Evolutionary conservation across 2,113 vertebrate species (phyloP).

Genomic region (Cyrtonyx montezumae): DNA sequence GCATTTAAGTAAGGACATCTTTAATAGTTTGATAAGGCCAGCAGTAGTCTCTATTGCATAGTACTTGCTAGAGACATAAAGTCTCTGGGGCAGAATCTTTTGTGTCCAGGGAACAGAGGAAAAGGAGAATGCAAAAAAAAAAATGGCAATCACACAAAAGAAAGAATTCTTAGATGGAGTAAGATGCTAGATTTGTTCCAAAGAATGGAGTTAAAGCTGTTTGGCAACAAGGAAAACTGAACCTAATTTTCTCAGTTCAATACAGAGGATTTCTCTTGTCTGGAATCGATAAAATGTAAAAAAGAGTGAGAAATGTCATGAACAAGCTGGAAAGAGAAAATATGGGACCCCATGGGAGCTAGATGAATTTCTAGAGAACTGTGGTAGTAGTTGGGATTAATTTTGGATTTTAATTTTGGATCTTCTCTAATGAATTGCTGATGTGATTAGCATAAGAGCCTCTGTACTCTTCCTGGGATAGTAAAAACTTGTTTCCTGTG

Average conservation of each 20-base stretch:
- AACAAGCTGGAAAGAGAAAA: not conserved
- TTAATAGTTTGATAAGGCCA: not conserved
- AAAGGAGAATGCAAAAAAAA: not conserved
- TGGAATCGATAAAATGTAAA: not conserved
- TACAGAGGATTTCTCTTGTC: not conserved
- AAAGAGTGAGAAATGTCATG: not conserved
- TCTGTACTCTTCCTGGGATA: not conserved
- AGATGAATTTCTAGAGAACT: not conserved
- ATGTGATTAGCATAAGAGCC: not conserved
- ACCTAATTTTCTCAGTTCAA: not conserved
- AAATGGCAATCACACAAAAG: not conserved
- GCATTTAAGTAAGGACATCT: not conserved
- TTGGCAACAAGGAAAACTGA: not conserved
- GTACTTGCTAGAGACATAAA: not conserved
- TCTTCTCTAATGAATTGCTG: not conserved
- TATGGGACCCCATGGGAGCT: not conserved
- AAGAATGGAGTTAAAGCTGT: not conserved
- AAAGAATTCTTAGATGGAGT: not conserved
- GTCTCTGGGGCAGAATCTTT: not conserved
- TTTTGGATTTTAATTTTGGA: not conserved
- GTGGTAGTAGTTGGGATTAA: not conserved
- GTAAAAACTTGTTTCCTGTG: not conserved
- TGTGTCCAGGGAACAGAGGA: not conserved
- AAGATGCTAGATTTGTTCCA: not conserved
- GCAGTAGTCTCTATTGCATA: not conserved